Evolutionary conservation across 2,113 vertebrate genomes (phyloP), one percentile per base, ranked within the genome.

Genomic region (Forbesichthys agassizii): DNA sequence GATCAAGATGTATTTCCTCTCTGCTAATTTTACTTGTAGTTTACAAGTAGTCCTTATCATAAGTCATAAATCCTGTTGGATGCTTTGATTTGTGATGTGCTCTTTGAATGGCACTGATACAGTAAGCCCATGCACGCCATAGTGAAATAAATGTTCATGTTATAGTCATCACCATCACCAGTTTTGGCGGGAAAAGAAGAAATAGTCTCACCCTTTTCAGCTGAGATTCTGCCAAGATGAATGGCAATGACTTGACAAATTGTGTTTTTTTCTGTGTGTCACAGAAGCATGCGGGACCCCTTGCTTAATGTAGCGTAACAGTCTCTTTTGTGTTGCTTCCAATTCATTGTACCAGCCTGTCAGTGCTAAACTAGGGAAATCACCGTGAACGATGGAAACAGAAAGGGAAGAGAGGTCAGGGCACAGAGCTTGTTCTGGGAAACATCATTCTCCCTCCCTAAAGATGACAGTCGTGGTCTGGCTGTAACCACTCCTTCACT

Each of bases 251-350:
- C 80, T 77, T 75, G 69, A 87, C 84, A 87, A 91, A 91, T 88
- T 80, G 87, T 86, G 86, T 92, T 90, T 88, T 14, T 74, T 68
- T 58, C 20, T 58, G 55, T 79, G 81, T 87, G 88, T 79, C 87
- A 75, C 78, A 73, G 69, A 80, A 86, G 73, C 85, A 80, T 68
- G 77, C 74, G 87, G 87, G 85, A 89, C 71, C 67, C 62, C 71
- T 27, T 75, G 84, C 70, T 75, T 90, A 92, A 92, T 89, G 90
- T 88, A 82, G 87, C 84, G 80, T 86, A 90, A 88, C 88, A 90
- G 85, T 92, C 81, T 77, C 82, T 86, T 91, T 90, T 90, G 87
- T 89, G 84, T 71, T 80, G 79, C 77, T 76, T 86, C 76, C 68
- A 58, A 88, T 87, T 89, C 86, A 90, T 90, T 89, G 85, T 86